Evolutionary conservation across 2,888 invertebrate species (phyloP).

Genomic region (Lysandra bellargus): DNA sequence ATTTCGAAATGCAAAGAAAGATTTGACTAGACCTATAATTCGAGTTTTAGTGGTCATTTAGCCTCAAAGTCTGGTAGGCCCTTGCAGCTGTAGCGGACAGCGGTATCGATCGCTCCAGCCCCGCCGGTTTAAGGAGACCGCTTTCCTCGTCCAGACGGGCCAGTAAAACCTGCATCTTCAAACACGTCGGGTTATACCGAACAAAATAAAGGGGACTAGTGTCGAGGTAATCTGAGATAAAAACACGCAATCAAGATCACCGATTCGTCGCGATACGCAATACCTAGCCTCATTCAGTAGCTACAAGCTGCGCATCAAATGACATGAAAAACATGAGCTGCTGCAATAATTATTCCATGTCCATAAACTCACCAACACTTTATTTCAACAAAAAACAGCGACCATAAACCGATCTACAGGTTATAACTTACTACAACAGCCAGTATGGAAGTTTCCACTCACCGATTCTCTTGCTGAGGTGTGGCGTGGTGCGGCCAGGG

Average conservation of each 20-base stretch:
- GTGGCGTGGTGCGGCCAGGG: conserved; percentile 56
- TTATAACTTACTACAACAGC: neutral
- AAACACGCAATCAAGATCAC: neutral
- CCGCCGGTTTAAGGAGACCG: neutral
- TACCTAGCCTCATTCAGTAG: neutral
- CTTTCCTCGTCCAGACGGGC: neutral
- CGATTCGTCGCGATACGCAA: conserved; percentile 2
- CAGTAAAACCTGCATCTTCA: neutral
- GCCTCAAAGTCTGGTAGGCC: neutral
- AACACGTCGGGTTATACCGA: neutral
- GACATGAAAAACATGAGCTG: neutral
- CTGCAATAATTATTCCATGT: neutral
- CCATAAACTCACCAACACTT: neutral
- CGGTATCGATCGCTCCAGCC: conserved; percentile 8
- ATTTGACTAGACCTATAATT: neutral
- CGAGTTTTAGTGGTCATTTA: neutral
- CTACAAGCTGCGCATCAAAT: neutral
- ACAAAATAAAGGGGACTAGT: conserved; percentile 8
- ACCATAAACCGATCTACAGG: neutral
- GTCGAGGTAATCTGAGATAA: conserved; percentile 6
- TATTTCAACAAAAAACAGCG: neutral
- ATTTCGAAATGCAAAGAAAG: neutral
- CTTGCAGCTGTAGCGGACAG: conserved; percentile 3
- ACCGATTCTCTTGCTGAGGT: conserved; percentile 66
- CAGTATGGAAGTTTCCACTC: conserved; percentile 43